These are phyloP conservation scores for Lasioglossum oenotherae DNA, from an alignment of 2,888 invertebrate species.

Conservation along the genomic window DNA sequence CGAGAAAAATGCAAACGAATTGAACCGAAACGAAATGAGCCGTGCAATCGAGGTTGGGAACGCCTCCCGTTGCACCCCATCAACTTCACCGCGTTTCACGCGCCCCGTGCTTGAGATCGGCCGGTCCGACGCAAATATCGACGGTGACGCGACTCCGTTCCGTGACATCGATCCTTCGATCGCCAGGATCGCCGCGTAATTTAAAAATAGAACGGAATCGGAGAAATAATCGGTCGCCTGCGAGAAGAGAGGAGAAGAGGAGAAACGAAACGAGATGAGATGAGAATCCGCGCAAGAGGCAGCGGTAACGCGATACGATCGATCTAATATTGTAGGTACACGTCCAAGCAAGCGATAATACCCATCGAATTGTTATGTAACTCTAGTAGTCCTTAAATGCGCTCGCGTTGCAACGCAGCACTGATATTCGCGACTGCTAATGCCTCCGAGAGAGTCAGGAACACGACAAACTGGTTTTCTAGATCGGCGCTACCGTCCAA, in stretches of 20 bases:
- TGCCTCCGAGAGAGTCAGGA: conserved; percentile 49
- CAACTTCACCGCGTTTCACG: conserved; percentile 2
- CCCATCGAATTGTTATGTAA: conserved; percentile 64
- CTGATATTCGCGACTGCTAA: conserved; percentile 57
- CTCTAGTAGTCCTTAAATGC: conserved; percentile 65
- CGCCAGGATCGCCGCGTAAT: not conserved
- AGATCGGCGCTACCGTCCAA: conserved; percentile 51
- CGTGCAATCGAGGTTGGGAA: conserved; percentile 6
- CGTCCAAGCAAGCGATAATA: conserved; percentile 48
- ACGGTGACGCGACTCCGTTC: conserved; percentile 24
- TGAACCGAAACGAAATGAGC: not conserved
- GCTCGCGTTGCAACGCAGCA: conserved; percentile 44
- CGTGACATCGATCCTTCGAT: not conserved
- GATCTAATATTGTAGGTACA: conserved; percentile 53
- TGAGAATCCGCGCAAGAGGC: conserved; percentile 38
- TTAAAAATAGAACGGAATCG: not conserved
- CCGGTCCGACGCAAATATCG: not conserved
- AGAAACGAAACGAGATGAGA: conserved; percentile 36
- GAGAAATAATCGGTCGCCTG: not conserved
- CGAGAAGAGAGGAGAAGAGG: not conserved
- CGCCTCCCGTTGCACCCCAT: conserved; percentile 52
- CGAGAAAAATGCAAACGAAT: not conserved
- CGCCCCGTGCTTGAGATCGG: not conserved
- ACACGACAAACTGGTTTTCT: conserved; percentile 70
- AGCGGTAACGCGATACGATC: conserved; percentile 50